These are phyloP conservation scores for Onchidella celtica DNA, from an alignment of 2,888 invertebrate genomes.

Conservation along the genomic window DNA sequence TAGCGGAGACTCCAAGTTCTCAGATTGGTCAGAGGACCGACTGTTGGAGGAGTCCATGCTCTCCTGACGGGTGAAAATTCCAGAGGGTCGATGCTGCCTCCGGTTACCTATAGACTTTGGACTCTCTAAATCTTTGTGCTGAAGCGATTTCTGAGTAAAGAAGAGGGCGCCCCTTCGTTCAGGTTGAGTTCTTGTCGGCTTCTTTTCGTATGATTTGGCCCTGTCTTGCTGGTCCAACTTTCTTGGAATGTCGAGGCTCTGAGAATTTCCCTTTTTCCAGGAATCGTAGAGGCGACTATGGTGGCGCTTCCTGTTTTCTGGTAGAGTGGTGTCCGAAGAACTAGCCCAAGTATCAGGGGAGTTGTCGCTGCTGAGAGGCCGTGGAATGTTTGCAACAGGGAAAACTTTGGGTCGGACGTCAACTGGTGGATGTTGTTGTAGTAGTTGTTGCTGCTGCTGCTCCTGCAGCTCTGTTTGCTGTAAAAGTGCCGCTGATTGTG, in stretches of 20 bases:
- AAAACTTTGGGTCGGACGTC: slow-evolving; percentile 24
- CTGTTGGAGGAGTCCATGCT: slow-evolving; percentile 34
- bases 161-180: slow-evolving; percentile 44
- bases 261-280: neutral
- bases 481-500: neutral
- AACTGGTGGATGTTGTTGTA: neutral
- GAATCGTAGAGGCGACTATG: slow-evolving; percentile 4
- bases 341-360: neutral
- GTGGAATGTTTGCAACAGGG: slow-evolving; percentile 30
- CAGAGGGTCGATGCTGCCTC: neutral
- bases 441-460: neutral
- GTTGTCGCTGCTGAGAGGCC: neutral
- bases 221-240: neutral
- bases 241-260: slow-evolving; percentile 31
- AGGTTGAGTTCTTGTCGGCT: slow-evolving; percentile 3
- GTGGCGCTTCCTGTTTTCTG: neutral
- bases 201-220: slow-evolving; percentile 14
- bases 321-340: neutral
- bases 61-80: slow-evolving; percentile 17
- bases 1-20: slow-evolving; percentile 9
- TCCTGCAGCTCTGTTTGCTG: neutral
- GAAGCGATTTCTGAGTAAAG: slow-evolving; percentile 40
- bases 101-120: neutral
- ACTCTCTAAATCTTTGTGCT: slow-evolving; percentile 24
- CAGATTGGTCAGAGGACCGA: slow-evolving; percentile 16